Evolutionary conservation across 2,113 vertebrate genomes (phyloP).

Genomic region (Clarias gariepinus): DNA sequence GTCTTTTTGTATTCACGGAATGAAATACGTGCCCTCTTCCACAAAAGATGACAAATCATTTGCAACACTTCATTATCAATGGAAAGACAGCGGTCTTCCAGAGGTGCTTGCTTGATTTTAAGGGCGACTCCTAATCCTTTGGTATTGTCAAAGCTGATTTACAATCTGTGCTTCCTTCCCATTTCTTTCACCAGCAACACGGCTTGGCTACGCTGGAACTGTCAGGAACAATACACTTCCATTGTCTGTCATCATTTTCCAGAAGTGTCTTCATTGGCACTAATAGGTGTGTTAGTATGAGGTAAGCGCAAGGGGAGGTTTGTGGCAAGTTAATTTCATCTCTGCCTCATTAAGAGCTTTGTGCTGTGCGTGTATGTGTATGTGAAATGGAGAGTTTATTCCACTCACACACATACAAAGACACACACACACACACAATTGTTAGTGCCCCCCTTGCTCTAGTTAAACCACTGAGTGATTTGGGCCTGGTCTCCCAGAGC

Average conservation of each 20-base stretch:
- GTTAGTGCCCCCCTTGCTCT: conserved; percentile 51
- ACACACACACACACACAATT: conserved; percentile 26
- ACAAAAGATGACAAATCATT: background rate
- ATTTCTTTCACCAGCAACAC: background rate
- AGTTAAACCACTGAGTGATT: conserved; percentile 65
- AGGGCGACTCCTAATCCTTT: conserved; percentile 40
- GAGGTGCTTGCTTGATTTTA: conserved; percentile 15
- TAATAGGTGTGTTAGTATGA: conserved; percentile 42
- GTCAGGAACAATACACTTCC: conserved; percentile 29
- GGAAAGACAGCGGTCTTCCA: background rate
- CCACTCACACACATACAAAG: conserved; percentile 7
- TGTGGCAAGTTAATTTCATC: conserved; percentile 46
- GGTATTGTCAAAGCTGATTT: conserved; percentile 41
- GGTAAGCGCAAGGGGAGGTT: conserved; percentile 33
- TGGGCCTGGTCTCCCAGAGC: conserved; percentile 45
- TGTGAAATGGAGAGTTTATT: conserved; percentile 19
- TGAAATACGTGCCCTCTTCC: background rate
- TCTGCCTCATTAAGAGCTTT: conserved; percentile 51
- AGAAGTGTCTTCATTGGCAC: conserved; percentile 40
- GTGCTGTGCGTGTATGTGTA: background rate
- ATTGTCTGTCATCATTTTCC: conserved; percentile 41
- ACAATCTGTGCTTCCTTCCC: background rate
- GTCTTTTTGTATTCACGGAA: background rate
- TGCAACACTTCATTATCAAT: background rate
- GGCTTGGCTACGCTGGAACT: conserved; percentile 1